Percentiles rank a stretch among this genome's conserved stretches.
Conservation (phyloP, 2,113 vertebrate species). For the Hypomesus transpacificus region DNA sequence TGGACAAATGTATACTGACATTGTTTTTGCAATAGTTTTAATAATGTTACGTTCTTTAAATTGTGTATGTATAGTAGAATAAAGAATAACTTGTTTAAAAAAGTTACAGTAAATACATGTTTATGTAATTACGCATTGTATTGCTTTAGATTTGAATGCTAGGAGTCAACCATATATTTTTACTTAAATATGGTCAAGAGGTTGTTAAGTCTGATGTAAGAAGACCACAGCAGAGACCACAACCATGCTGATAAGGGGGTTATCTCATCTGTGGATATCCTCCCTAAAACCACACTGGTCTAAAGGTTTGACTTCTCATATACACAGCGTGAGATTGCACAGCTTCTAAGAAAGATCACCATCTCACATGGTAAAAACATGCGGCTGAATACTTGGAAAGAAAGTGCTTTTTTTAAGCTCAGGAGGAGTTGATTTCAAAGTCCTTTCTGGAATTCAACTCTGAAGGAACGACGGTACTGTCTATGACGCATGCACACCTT, state of each 20-base stretch:
- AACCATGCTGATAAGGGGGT: constrained; percentile 7
- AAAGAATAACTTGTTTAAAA: too few species aligned
- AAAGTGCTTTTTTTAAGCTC: too few species aligned
- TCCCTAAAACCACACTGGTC: constrained; percentile 2
- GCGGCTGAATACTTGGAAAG: too few species aligned
- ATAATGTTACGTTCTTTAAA: too few species aligned
- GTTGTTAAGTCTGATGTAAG: constrained; percentile 6
- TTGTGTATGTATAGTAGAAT: too few species aligned
- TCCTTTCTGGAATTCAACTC: too few species aligned
- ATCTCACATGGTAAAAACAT: too few species aligned
- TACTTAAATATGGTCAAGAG: background rate
- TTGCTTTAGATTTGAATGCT: background rate
- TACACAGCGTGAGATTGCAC: background rate
- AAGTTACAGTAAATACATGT: too few species aligned
- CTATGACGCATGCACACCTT: background rate
- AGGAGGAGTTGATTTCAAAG: too few species aligned
- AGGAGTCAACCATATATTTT: background rate
- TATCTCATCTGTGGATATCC: constrained; percentile 5
- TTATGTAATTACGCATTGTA: background rate
- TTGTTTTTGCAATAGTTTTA: too few species aligned
- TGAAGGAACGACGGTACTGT: background rate
- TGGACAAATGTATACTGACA: too few species aligned
- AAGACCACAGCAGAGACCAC: constrained; percentile 9
- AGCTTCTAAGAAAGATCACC: background rate
- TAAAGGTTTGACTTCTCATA: background rate